Evolutionary conservation across 64 coral and sea anemone genomes (phyloP).

Genomic region (Actinia equina): DNA sequence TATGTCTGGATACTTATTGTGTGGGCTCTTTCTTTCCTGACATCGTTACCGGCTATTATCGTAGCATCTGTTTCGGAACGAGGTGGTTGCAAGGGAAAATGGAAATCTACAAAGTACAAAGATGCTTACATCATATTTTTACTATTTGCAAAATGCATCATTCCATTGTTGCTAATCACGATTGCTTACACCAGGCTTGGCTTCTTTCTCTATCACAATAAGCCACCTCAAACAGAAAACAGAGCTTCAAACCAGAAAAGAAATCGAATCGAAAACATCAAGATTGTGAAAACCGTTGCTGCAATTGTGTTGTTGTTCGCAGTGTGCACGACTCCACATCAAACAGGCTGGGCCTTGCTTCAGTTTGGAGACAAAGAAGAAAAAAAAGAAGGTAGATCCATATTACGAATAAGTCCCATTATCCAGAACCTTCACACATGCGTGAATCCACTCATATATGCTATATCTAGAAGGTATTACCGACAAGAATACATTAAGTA

Average conservation of each 20-base stretch:
- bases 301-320: slow-evolving; percentile 45
- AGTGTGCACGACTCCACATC: slow-evolving; percentile 43
- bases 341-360: slow-evolving; percentile 40
- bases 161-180: slow-evolving; percentile 45
- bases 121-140: slow-evolving; percentile 56
- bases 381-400: neutral
- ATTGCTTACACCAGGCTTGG: slow-evolving; percentile 42
- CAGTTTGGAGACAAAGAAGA: slow-evolving; percentile 12
- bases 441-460: slow-evolving; percentile 60
- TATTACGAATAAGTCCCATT: slow-evolving; percentile 15
- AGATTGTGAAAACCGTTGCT: slow-evolving; percentile 36
- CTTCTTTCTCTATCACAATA: slow-evolving; percentile 25
- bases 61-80: slow-evolving; percentile 23
- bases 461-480: slow-evolving; percentile 36
- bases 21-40: slow-evolving; percentile 34
- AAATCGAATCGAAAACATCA: slow-evolving; percentile 42
- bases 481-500: slow-evolving; percentile 61
- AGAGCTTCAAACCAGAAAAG: neutral
- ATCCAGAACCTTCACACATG: slow-evolving; percentile 53
- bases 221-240: slow-evolving; percentile 3
- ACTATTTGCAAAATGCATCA: slow-evolving; percentile 44
- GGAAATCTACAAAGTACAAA: slow-evolving; percentile 40
- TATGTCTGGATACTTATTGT: slow-evolving; percentile 32
- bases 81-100: slow-evolving; percentile 25
- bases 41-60: slow-evolving; percentile 39